Evolutionary conservation across 2,888 invertebrate genomes (phyloP), one percentile per base, ranked within the genome.

Genomic region (Crossocerus cetratus): DNA sequence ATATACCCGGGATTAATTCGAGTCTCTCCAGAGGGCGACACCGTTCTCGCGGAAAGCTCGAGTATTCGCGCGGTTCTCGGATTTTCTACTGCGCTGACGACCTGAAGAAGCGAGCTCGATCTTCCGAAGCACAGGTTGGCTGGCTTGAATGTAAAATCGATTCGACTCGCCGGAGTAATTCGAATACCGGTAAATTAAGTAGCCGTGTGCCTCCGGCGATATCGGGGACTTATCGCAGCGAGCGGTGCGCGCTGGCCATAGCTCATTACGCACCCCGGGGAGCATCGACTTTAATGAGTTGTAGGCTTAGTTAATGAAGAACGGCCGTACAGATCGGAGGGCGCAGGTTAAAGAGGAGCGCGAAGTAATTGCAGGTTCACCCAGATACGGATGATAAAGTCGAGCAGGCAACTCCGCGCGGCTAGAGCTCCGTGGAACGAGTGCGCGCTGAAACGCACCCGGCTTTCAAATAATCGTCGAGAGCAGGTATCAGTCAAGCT

Each of bases 301-400:
- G 16, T 16, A 20, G 44, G 43, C n/a, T 16, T 20, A 43, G 11
- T 49, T 49, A 45, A 20, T 23, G 60, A 57, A 43, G 57, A 16
- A 49, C 53, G 61, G 49, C 22, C 59, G 61, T 42, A 21, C 32
- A 53, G 23, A 54, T 23, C 56, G 49, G 42, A 45, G 43, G 60
- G 43, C 32, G 43, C 18, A 60, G 64, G 57, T 69, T 68, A 55
- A 67, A 69, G 57, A 66, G 49, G 65, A 21, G 58, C 61, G 22
- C 21, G 20, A 21, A 45, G 64, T 73, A 75, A 75, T 75, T 73
- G 53, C 64, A 59, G 61, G 60, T 43, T n/a, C 49, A 60, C 57
- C 63, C 54, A 59, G 62, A 64, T 57, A 32, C 54, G 61, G 43
- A 32, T 14, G 32, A 20, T 42, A 63, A 68, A 63, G 53, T 60